A percentile compares a stretch with the other conserved stretches of the same genome.
Evolutionary conservation across 23 tunicate genomes (phyloP).

Genomic region (Trididemnum nubilum): DNA sequence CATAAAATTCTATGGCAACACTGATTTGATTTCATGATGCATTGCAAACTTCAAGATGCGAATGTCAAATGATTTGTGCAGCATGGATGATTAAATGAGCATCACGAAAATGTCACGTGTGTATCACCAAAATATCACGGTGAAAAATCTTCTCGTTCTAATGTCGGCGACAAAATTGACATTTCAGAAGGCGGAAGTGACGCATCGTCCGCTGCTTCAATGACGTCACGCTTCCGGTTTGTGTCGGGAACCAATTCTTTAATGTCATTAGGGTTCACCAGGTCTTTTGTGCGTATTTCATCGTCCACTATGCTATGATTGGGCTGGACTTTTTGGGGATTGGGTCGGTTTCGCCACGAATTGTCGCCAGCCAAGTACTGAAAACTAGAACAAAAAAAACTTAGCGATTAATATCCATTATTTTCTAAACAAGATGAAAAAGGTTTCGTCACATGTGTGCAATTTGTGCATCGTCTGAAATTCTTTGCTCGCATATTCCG

Average conservation of each 20-base stretch:
- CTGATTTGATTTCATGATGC: too few relatives aligned
- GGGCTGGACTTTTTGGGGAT: background rate
- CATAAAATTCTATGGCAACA: too few relatives aligned
- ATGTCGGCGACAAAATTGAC: background rate
- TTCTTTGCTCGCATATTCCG: too few relatives aligned
- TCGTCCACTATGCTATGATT: background rate
- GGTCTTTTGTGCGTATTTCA: background rate
- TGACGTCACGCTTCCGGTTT: slow-evolving; percentile 3
- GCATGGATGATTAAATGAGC: too few relatives aligned
- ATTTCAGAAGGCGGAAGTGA: background rate
- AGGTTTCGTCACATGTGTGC: too few relatives aligned
- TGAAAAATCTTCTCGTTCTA: slow-evolving; percentile 35
- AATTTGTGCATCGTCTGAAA: too few relatives aligned
- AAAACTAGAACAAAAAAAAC: slow-evolving; percentile 7
- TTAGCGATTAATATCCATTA: too few relatives aligned
- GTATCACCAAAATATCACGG: too few relatives aligned
- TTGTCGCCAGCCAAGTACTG: slow-evolving; percentile 19
- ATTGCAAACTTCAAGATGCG: too few relatives aligned
- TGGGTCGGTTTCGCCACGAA: background rate
- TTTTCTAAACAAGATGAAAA: too few relatives aligned
- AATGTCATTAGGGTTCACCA: slow-evolving; percentile 8
- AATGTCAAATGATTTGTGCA: too few relatives aligned
- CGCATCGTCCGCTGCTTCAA: background rate
- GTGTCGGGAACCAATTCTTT: slow-evolving; percentile 7
- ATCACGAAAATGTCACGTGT: too few relatives aligned